Evolutionary conservation across 2,113 vertebrate species (phyloP).

Genomic region (Otocyon megalotis): DNA sequence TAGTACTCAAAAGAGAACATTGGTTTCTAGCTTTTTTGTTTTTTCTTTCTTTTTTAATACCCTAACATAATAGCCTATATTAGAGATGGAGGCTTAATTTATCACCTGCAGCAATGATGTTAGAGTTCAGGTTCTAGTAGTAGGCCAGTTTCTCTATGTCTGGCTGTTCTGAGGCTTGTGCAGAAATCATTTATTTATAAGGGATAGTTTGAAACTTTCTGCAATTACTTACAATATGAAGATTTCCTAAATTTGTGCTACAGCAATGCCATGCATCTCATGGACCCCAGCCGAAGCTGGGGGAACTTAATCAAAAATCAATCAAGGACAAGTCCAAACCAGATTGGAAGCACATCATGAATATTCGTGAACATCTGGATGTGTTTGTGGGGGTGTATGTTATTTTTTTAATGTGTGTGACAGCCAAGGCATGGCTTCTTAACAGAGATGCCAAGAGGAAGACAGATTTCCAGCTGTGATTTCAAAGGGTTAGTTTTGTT

Average conservation of each 20-base stretch:
- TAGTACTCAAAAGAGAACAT: background rate
- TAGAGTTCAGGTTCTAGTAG: background rate
- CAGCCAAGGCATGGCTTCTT: constrained; percentile 46
- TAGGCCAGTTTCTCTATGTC: background rate
- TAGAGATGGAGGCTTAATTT: constrained; percentile 19
- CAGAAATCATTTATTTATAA: background rate
- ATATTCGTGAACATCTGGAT: constrained; percentile 85
- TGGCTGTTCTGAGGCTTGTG: background rate
- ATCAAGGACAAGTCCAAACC: constrained; percentile 71
- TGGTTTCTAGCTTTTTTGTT: background rate
- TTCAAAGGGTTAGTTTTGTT: constrained; percentile 74
- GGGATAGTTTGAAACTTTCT: constrained; percentile 54
- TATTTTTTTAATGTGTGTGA: constrained; percentile 24
- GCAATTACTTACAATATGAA: constrained; percentile 54
- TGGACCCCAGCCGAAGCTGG: constrained; percentile 61
- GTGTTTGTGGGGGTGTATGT: constrained; percentile 66
- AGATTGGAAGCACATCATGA: constrained; percentile 77
- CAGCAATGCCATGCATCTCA: constrained; percentile 9
- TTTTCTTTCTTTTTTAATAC: accelerated
- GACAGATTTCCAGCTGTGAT: constrained; percentile 75
- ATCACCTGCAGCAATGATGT: background rate
- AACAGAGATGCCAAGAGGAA: constrained; percentile 78
- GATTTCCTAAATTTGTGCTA: constrained; percentile 52
- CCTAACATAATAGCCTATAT: background rate
- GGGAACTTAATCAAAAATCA: constrained; percentile 78